A percentile compares a stretch with the other conserved stretches of the same genome.
These are phyloP conservation scores for Zygothrica quintamaculata DNA, from an alignment of 2,888 invertebrate species.

Conservation along the genomic window DNA sequence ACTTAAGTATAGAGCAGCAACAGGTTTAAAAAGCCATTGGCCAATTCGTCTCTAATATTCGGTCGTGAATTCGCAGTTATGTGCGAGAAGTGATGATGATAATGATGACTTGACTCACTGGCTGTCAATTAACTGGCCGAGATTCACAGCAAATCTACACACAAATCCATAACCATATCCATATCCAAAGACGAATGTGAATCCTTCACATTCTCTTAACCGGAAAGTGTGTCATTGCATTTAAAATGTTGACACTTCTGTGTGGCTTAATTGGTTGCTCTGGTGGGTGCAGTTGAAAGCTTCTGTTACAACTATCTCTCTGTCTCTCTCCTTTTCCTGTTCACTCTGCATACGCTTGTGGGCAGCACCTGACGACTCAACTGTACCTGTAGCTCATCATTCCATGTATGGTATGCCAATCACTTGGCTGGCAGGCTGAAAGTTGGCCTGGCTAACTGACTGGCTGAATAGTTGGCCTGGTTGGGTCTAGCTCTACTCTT, in stretches of 20 bases:
- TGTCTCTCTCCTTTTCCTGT: not conserved
- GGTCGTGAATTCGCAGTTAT: slow-evolving; percentile 74
- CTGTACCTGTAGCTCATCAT: slow-evolving; percentile 44
- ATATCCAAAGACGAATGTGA: not conserved
- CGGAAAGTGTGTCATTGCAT: slow-evolving; percentile 64
- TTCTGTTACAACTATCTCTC: slow-evolving; percentile 37
- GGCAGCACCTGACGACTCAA: slow-evolving; percentile 44
- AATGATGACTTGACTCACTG: slow-evolving; percentile 20
- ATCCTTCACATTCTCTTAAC: slow-evolving; percentile 19
- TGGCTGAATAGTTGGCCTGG: not conserved
- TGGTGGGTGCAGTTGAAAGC: slow-evolving; percentile 59
- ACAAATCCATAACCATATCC: slow-evolving; percentile 28
- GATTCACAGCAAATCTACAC: slow-evolving; percentile 35
- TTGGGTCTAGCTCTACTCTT: slow-evolving; percentile 14
- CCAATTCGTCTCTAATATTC: slow-evolving; percentile 57
- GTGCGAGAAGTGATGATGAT: slow-evolving; percentile 56
- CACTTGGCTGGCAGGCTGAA: slow-evolving; percentile 11
- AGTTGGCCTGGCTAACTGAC: too few species aligned
- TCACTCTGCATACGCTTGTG: too few species aligned
- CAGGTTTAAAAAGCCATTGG: slow-evolving; percentile 40
- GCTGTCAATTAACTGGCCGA: slow-evolving; percentile 53
- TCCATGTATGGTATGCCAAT: slow-evolving; percentile 22
- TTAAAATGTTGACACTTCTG: slow-evolving; percentile 9
- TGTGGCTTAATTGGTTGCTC: slow-evolving; percentile 58
- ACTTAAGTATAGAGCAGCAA: slow-evolving; percentile 19